Base-by-base conservation (phyloP, 2,113 vertebrate species). In the Balaenoptera acutorostrata region DNA sequence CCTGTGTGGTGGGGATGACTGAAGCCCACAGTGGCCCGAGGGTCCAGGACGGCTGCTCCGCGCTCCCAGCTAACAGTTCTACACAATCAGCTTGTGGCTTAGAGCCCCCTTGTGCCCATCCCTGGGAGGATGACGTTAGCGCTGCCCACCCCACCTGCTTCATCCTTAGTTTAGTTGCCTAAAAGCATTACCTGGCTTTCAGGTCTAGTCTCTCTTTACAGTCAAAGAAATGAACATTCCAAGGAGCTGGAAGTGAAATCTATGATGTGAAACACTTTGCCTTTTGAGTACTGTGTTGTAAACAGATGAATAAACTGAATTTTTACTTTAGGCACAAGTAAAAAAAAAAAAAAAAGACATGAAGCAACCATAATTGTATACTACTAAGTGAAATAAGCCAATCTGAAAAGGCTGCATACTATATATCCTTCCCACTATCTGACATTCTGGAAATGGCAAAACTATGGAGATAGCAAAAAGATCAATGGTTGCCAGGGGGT, bases 1-100 rank as follows among this genome's bases (percentile, higher is more conserved):
- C 97, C 99, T 99, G 96, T 99, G 99, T 72, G 99, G 99, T 59
- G 99, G 99, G 82, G 99, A 99, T 18, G 98, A 99, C 96, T 99
- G 98, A 99, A 96, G 81, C 75, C 92, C 8, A 2, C 31, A n/a
- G 25, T 21, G 4, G 61, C 14, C 0, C 4, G 23, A 27, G 59
- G 29, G 5, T 36, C 80, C 44, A 10, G 90, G 90, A 68, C 55
- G 0, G 8, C 31, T n/a, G 92, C 55, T 5, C 36, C 85, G 6
- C 46, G 97, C 77, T 93, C 96, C 59, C 93, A 84, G 95, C 97
- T 94, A 98, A 97, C 88, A 97, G 61, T 83, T 64, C 33, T 95
- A 95, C 95, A 71, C 90, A 88, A 33, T 46, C 69, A 49, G 96
- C 94, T 97, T 96, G 92, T 94, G 3, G 90, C 98, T 98, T 97